Percentiles rank a stretch among this genome's conserved stretches.
Conservation (phyloP, 2,113 vertebrate species). For the Chrysemys picta region DNA sequence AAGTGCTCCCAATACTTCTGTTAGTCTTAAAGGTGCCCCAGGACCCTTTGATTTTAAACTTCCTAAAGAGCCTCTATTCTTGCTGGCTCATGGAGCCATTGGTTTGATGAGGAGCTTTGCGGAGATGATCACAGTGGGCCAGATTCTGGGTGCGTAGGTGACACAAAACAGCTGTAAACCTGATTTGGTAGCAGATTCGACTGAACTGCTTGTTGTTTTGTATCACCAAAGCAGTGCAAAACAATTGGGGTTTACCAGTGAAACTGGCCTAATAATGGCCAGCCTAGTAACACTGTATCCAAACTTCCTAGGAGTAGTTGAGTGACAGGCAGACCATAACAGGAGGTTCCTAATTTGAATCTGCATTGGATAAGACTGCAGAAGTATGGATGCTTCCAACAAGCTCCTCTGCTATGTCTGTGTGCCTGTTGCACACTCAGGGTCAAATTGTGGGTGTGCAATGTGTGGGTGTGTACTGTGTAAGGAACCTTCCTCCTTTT, state of each 20-base stretch:
- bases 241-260: fast-evolving
- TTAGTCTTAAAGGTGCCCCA: too few species aligned
- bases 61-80: background rate
- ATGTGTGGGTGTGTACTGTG: too few species aligned
- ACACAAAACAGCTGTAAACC: background rate
- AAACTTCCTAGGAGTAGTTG: background rate
- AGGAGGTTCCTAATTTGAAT: background rate
- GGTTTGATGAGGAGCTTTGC: background rate
- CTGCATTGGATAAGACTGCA: background rate
- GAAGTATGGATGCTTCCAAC: background rate
- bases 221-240: fast-evolving
- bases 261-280: background rate
- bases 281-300: background rate
- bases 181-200: background rate
- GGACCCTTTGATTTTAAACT: fast-evolving
- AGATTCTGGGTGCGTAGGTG: background rate
- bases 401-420: background rate
- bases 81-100: background rate
- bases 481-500: fast-evolving
- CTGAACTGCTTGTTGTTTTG: background rate
- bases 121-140: background rate
- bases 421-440: background rate
- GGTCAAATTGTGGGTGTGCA: background rate
- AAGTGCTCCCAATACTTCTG: too few species aligned
- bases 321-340: background rate